phyloP scores from a whole-genome alignment of 2,888 invertebrate genomes.

The Athalia circularis region DNA sequence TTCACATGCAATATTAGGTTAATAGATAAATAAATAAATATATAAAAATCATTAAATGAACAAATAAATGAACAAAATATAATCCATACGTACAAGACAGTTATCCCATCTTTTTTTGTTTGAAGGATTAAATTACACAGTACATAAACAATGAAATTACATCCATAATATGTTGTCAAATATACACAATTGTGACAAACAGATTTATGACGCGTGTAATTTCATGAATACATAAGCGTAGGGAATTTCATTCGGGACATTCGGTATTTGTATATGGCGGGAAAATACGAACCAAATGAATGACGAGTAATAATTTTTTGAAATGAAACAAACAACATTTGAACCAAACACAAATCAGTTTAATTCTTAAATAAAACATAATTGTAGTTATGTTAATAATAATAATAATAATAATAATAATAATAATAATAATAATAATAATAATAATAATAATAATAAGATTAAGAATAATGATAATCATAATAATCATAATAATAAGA shows the following conservation, averaged over 20 bases:
- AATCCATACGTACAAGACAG: not conserved
- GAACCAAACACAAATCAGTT: constrained; percentile 74
- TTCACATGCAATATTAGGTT: not conserved
- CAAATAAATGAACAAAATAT: not conserved
- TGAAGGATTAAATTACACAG: not conserved
- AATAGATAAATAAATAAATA: not conserved
- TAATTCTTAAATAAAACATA: constrained; percentile 74
- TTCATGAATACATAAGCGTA: too few relatives aligned
- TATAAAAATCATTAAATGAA: not conserved
- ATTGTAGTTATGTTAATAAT: constrained; percentile 72
- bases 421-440: constrained; percentile 31
- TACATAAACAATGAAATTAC: not conserved
- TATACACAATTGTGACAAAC: too few relatives aligned
- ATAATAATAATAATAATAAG: constrained; percentile 25
- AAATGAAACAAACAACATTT: constrained; percentile 70
- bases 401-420: constrained; percentile 53
- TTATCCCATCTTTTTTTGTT: not conserved
- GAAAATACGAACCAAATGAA: constrained; percentile 61
- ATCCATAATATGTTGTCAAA: too few relatives aligned
- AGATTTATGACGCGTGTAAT: too few relatives aligned
- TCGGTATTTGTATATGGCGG: constrained; percentile 15
- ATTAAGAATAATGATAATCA: constrained; percentile 30
- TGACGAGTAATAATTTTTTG: constrained; percentile 59
- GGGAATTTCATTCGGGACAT: too few relatives aligned
- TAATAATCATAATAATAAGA: constrained; percentile 20